Evolutionary conservation across 2,888 invertebrate genomes (phyloP).

Genomic region (Apoda limacodes): DNA sequence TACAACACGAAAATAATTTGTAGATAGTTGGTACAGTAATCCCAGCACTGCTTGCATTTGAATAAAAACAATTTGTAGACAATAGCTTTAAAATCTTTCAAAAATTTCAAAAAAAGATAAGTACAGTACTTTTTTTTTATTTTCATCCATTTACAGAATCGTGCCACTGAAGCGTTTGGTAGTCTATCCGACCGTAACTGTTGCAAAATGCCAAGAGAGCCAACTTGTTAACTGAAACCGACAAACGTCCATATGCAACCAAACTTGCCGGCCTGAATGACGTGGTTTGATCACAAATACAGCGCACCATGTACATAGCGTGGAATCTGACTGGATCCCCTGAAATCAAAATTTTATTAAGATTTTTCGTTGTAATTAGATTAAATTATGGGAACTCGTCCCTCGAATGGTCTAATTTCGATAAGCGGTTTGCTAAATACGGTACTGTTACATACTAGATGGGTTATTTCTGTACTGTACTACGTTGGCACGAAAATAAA

Average conservation of each 20-base stretch:
- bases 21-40: too few relatives aligned
- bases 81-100: too few relatives aligned
- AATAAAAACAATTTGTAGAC: too few relatives aligned
- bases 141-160: slow-evolving; percentile 37
- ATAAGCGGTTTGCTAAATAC: too few relatives aligned
- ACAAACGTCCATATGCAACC: slow-evolving; percentile 78
- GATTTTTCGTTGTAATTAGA: neutral
- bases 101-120: slow-evolving; percentile 1
- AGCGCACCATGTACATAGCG: slow-evolving; percentile 81
- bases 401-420: too few relatives aligned
- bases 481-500: too few relatives aligned
- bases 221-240: slow-evolving; percentile 82
- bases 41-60: too few relatives aligned
- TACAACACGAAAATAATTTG: too few relatives aligned
- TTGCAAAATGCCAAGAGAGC: slow-evolving; percentile 75
- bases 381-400: neutral
- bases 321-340: slow-evolving; percentile 86
- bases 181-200: slow-evolving; percentile 47
- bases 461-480: too few relatives aligned
- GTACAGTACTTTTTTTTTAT: slow-evolving; percentile 7
- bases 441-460: too few relatives aligned
- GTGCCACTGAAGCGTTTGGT: slow-evolving; percentile 72
- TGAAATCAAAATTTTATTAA: slow-evolving; percentile 34
- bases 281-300: slow-evolving; percentile 60
- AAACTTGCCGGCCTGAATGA: slow-evolving; percentile 65